Base-by-base conservation (phyloP, 2,113 vertebrate species). In the Phyllostomus discolor region DNA sequence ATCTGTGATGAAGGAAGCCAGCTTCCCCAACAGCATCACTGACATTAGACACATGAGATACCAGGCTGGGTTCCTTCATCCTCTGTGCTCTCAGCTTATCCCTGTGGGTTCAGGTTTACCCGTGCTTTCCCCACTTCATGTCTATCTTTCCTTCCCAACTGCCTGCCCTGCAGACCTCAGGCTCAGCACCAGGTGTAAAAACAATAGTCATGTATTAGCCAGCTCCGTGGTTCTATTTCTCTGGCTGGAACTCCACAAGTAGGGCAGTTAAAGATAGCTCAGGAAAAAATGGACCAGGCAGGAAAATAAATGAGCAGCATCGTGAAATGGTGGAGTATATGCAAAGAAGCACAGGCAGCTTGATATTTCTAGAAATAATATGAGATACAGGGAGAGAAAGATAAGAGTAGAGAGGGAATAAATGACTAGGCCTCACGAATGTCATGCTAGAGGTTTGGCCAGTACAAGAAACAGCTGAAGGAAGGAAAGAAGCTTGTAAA, bases 391-490 rank as follows among this genome's bases (percentile, higher is more conserved):
- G 31, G 35, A 75, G 64, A 24, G 31, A 19, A 64, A 43, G 81
- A 48, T 4, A 20, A 46, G 5, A 38, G 7, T 17, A 24, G 46
- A 31, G 80, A 83, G 35, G 54, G 24, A 50, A 57, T 43, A 24
- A 17, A 4, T 33, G 88, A 15, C 7, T 0, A 28, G 75, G 28
- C 16, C 0, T 0, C 0, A 11, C 31, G 33, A 79, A 59, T 4
- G 43, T 35, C 26, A 7, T 0, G 1, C 20, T 46, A 31, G 54
- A 35, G 1, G 1, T n/a, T 17, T 28, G 88, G 43, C 31, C 5
- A 10, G 15, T 7, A 7, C 0, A 4, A 52, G 69, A 82, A 35
- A 17, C 14, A 17, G 54, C 17, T 10, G 81, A 67, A 69, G 12
- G 33, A 52, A 88, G 94, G 52, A 66, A 28, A 19, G 22, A 31